A percentile compares a stretch with the other conserved stretches of the same genome.
phyloP scores from a whole-genome alignment of 2,113 vertebrate species.

The Engraulis encrasicolus region DNA sequence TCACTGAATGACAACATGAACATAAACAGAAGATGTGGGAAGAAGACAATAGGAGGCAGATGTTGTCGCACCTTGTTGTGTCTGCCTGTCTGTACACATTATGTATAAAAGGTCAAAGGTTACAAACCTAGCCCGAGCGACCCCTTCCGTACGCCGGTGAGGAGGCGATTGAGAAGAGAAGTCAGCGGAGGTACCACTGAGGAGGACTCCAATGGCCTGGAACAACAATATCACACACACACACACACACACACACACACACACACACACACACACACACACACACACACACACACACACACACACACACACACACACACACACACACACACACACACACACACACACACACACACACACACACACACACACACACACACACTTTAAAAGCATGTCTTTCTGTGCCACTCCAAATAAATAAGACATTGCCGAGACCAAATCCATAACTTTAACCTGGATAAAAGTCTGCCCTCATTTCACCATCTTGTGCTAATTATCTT shows the following conservation, averaged over 20 bases:
- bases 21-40: no score
- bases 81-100: no score
- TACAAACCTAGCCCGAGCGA: constrained; percentile 83
- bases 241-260: not conserved
- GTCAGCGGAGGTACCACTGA: constrained; percentile 70
- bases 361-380: not conserved
- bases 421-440: no score
- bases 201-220: constrained; percentile 81
- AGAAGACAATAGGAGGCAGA: no score
- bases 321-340: not conserved
- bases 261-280: not conserved
- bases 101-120: not conserved
- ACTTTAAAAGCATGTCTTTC: no score
- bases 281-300: not conserved
- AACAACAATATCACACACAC: constrained; percentile 18
- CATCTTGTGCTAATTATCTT: no score
- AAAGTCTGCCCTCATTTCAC: no score
- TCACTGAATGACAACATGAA: no score
- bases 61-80: no score
- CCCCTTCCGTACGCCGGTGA: constrained; percentile 75
- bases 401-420: no score
- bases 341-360: not conserved
- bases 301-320: not conserved
- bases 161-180: constrained; percentile 75
- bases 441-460: no score